Conservation (phyloP, 2,797 vertebrate genomes). For the Onychomys leucogaster region DNA sequence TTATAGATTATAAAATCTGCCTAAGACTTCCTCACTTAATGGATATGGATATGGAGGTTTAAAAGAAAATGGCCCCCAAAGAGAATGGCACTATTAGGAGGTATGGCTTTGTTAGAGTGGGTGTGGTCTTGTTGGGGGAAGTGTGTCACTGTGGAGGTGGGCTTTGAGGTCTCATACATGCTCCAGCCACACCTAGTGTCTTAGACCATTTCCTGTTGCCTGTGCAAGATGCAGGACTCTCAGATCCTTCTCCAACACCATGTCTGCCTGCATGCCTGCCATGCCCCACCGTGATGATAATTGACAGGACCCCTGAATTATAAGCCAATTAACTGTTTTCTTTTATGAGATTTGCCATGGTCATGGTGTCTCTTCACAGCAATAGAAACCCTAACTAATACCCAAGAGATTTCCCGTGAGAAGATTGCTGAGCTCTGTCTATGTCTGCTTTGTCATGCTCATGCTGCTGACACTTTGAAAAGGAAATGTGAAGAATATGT, state of each 20-base stretch:
- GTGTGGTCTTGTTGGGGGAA: too few relatives aligned
- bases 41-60: background rate
- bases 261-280: background rate
- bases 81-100: background rate
- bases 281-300: background rate
- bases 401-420: background rate
- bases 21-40: background rate
- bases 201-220: too few relatives aligned
- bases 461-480: background rate
- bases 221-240: too few relatives aligned
- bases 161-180: too few relatives aligned
- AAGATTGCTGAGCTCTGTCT: background rate
- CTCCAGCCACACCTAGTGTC: too few relatives aligned
- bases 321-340: background rate
- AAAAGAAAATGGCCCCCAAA: background rate
- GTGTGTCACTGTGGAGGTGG: too few relatives aligned
- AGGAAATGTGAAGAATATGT: background rate
- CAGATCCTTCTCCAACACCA: too few relatives aligned
- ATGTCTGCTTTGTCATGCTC: background rate
- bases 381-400: background rate
- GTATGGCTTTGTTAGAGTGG: too few relatives aligned
- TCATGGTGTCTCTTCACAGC: background rate
- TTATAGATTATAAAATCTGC: background rate
- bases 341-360: too few relatives aligned
- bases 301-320: background rate